Percentiles rank a stretch among this genome's conserved stretches.
phyloP scores from a whole-genome alignment of 2,797 vertebrate species.

The Gambelia wislizenii region DNA sequence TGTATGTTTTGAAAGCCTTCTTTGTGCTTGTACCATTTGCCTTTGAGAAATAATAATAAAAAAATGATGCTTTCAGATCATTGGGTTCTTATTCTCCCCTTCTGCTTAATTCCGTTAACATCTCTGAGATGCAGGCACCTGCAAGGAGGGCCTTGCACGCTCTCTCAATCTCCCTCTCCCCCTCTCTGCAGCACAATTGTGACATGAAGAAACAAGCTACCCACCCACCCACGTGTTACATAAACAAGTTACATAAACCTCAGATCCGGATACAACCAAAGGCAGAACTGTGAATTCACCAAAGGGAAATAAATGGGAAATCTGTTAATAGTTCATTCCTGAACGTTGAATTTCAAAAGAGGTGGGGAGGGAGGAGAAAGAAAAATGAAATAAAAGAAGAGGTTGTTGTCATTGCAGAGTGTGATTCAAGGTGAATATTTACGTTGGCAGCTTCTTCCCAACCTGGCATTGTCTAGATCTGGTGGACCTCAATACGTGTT shows the following conservation, averaged over 20 bases:
- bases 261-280: background rate
- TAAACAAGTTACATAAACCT: slow-evolving; percentile 46
- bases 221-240: slow-evolving; percentile 37
- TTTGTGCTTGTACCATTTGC: background rate
- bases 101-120: background rate
- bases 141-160: background rate
- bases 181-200: slow-evolving; percentile 16
- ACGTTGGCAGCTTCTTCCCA: background rate
- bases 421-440: background rate
- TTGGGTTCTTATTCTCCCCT: background rate
- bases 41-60: background rate
- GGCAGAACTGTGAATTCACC: slow-evolving; percentile 5
- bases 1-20: background rate
- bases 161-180: background rate
- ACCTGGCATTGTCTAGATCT: background rate
- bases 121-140: background rate
- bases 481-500: background rate
- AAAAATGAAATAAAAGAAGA: background rate
- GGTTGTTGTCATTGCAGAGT: background rate
- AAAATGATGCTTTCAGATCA: background rate
- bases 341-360: background rate
- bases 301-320: background rate
- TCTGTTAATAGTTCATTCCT: background rate
- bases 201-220: slow-evolving; percentile 16
- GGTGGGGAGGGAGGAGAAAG: too few relatives aligned